These are phyloP conservation scores for Pseudococcus viburni DNA, from an alignment of 2,888 invertebrate genomes.

Conservation along the genomic window DNA sequence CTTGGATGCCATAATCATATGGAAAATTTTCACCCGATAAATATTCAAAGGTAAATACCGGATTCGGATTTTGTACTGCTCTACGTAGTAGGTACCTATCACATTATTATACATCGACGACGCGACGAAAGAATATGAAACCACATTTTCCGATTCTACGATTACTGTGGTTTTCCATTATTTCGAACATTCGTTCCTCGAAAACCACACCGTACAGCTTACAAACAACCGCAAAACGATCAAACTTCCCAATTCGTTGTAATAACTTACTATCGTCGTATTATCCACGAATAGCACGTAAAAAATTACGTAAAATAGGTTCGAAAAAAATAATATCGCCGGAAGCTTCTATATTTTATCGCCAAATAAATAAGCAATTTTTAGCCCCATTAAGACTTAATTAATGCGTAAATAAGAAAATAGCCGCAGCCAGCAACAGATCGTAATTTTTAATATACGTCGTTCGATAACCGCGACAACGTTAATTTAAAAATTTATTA, in stretches of 20 bases:
- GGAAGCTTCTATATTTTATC: neutral
- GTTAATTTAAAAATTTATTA: neutral
- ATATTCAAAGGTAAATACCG: neutral
- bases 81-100: too few species aligned
- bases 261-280: neutral
- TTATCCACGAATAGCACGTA: neutral
- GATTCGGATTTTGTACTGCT: neutral
- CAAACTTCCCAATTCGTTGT: neutral
- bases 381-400: neutral
- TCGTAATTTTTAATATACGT: slow-evolving; percentile 12
- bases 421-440: neutral
- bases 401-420: neutral
- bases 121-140: neutral
- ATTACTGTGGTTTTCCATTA: slow-evolving; percentile 22
- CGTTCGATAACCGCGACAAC: neutral
- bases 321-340: neutral
- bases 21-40: neutral
- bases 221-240: slow-evolving; percentile 7
- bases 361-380: slow-evolving; percentile 4
- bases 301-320: slow-evolving; percentile 1
- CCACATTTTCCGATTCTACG: slow-evolving; percentile 22
- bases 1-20: neutral
- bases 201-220: neutral
- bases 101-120: neutral
- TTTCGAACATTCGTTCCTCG: slow-evolving; percentile 12